phyloP scores from a whole-genome alignment of 2,888 invertebrate species.

The Eubasilissa splendida region DNA sequence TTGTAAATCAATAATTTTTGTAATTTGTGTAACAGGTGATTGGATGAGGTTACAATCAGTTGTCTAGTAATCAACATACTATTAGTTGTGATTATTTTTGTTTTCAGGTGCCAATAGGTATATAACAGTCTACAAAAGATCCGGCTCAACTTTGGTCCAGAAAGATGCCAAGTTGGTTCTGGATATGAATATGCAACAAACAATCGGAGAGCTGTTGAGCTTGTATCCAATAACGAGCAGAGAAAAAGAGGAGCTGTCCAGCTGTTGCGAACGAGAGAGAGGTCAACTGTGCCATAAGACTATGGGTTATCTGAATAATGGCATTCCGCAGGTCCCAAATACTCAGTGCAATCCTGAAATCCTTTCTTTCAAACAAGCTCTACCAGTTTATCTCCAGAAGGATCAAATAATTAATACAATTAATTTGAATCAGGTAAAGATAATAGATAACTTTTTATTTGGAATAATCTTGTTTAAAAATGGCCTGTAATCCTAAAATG shows the following conservation, averaged over 20 bases:
- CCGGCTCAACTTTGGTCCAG: slow-evolving; percentile 78
- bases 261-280: slow-evolving; percentile 78
- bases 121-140: slow-evolving; percentile 80
- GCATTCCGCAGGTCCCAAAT: slow-evolving; percentile 77
- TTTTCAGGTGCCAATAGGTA: slow-evolving; percentile 78
- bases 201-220: slow-evolving; percentile 75
- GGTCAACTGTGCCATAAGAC: slow-evolving; percentile 73
- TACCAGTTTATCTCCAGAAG: slow-evolving; percentile 80
- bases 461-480: no score
- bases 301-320: slow-evolving; percentile 79
- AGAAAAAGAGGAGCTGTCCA: slow-evolving; percentile 81
- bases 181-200: slow-evolving; percentile 76
- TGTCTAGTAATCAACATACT: neutral
- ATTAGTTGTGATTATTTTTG: slow-evolving; percentile 28
- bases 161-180: slow-evolving; percentile 78
- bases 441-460: no score
- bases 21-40: neutral
- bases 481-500: no score
- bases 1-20: neutral
- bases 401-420: slow-evolving; percentile 79
- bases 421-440: slow-evolving; percentile 75
- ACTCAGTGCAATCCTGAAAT: slow-evolving; percentile 69
- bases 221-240: slow-evolving; percentile 79
- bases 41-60: neutral
- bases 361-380: slow-evolving; percentile 74